A percentile compares a stretch with the other conserved stretches of the same genome.
phyloP scores from a whole-genome alignment of 2,797 vertebrate species.

The Chaenodraco wilsoni region DNA sequence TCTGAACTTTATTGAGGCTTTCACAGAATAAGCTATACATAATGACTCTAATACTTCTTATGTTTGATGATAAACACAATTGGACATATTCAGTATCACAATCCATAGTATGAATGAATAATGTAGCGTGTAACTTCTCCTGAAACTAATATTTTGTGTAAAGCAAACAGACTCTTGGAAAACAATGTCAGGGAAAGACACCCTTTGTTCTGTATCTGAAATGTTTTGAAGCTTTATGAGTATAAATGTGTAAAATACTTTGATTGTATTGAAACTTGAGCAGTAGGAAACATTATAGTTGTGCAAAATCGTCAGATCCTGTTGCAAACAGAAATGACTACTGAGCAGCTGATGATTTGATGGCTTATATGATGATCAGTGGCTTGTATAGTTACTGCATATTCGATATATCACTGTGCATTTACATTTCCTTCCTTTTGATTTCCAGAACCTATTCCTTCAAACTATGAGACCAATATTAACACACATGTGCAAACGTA shows the following conservation, averaged over 20 bases:
- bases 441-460: slow-evolving; percentile 53
- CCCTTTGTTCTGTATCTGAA: slow-evolving; percentile 18
- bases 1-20: slow-evolving; percentile 78
- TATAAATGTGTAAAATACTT: slow-evolving; percentile 67
- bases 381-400: slow-evolving; percentile 73
- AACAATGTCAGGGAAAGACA: slow-evolving; percentile 21
- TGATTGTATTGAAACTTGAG: slow-evolving; percentile 62
- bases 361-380: slow-evolving; percentile 74
- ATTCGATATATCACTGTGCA: slow-evolving; percentile 72
- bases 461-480: slow-evolving; percentile 62
- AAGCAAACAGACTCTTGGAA: slow-evolving; percentile 65
- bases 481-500: slow-evolving; percentile 62
- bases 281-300: slow-evolving; percentile 68
- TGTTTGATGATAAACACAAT: slow-evolving; percentile 74
- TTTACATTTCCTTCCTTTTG: slow-evolving; percentile 60
- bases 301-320: slow-evolving; percentile 78
- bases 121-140: slow-evolving; percentile 68
- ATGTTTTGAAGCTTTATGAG: slow-evolving; percentile 56
- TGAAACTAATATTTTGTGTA: slow-evolving; percentile 66
- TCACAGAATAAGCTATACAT: slow-evolving; percentile 81
- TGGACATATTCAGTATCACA: slow-evolving; percentile 77
- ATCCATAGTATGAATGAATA: slow-evolving; percentile 77
- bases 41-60: slow-evolving; percentile 74
- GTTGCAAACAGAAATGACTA: slow-evolving; percentile 76
- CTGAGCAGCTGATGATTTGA: slow-evolving; percentile 74